These are phyloP conservation scores for Hemibagrus wyckioides DNA, from an alignment of 2,113 vertebrate genomes.

Conservation along the genomic window DNA sequence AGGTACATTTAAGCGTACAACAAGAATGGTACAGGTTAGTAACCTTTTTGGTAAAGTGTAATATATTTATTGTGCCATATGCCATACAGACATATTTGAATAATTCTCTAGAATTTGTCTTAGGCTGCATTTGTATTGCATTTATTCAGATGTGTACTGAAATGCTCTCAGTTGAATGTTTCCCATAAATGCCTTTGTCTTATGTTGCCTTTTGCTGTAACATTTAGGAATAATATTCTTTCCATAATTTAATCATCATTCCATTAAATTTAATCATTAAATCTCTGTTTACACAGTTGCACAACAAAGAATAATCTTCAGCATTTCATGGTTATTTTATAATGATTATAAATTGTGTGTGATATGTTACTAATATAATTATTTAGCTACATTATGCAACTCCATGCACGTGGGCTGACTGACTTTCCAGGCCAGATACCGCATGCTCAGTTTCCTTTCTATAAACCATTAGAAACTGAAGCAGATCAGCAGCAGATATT, in stretches of 20 bases:
- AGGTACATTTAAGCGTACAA: neutral
- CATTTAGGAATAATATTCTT: neutral
- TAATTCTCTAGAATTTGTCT: neutral
- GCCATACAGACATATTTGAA: neutral
- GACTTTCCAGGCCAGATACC: neutral
- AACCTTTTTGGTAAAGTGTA: neutral
- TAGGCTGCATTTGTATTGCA: neutral
- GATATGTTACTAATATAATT: neutral
- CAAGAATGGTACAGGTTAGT: neutral
- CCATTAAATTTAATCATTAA: neutral
- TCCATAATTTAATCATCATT: neutral
- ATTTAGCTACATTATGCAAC: conserved; percentile 18
- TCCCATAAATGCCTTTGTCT: conserved; percentile 11
- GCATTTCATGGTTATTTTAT: conserved; percentile 17
- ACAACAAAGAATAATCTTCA: neutral
- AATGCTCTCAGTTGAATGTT: conserved; percentile 39
- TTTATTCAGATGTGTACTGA: conserved; percentile 42
- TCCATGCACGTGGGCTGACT: neutral
- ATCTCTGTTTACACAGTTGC: conserved; percentile 27
- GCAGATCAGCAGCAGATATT: neutral
- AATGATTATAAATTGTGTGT: conserved; percentile 5
- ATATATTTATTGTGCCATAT: neutral
- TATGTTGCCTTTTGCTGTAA: neutral
- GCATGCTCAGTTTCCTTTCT: neutral
- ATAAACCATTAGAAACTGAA: neutral